Evolutionary conservation across 2,888 invertebrate genomes (phyloP), one percentile per base, ranked within the genome.

Genomic region (Bellardia bayeri): DNA sequence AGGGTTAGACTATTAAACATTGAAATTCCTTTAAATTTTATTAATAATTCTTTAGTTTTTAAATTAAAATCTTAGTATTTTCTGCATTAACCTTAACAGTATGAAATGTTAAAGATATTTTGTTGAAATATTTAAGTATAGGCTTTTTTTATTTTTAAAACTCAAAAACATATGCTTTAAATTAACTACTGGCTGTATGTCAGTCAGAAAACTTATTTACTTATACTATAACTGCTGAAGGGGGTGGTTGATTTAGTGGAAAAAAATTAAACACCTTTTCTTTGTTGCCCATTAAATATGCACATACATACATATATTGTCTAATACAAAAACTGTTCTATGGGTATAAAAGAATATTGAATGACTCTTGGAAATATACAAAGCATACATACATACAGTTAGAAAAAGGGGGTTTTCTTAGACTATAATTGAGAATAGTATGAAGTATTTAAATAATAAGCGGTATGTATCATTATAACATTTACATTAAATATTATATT

Each of bases 241-340:
- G 49, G 71, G 63, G 69, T 79, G 71, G 63, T 64, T 79, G 78
- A 87, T 87, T 87, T 79, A 87, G 58, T 61, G 74, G 30, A 61
- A 74, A 58, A 54, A 82, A 84, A 87, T 85, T 85, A 82, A 87
- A 84, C 81, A 85, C 78, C 87, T 82, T 74, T 58, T 61, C 40
- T 74, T 74, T 68, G 68, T 68, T 68, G 23, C 2, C 8, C 23
- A 56, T 45, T 45, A 45, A 56, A 56, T 23, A 16, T 42, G 6
- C 6, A 42, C 8, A 42, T 42, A 42, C 8, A 42, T 42, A 1
- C 23, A 23, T 23, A 23, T 23, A 6, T 37, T 45, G 13, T 30
- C 58, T 13, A 58, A 30, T 58, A 30, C 7, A 4, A 63, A 45
- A 42, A 16, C 14, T 45, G 23, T 42, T 42, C 45, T 13, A 66